phyloP scores from a whole-genome alignment of 53 echinoderm and acorn worm genomes.

The Arbacia lixula region DNA sequence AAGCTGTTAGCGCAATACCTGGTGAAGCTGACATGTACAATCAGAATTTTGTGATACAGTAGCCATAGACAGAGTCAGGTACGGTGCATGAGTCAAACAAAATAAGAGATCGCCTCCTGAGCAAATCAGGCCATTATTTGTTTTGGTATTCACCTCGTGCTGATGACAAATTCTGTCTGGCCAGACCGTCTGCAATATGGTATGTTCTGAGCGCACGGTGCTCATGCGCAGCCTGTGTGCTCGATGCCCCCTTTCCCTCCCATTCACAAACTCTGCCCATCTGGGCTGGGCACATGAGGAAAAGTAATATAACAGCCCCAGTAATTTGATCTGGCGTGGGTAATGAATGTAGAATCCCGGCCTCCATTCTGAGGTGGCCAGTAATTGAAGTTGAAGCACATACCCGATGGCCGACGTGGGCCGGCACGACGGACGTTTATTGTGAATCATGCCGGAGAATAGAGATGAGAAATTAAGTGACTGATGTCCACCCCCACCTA shows the following conservation, averaged over 20 bases:
- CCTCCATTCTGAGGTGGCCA: conserved; percentile 9
- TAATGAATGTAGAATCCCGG: conserved; percentile 45
- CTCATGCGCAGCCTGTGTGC: neutral
- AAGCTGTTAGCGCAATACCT: too few species aligned
- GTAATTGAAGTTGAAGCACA: conserved; percentile 49
- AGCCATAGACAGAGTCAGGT: too few species aligned
- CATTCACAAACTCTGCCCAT: neutral
- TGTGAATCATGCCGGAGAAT: conserved; percentile 43
- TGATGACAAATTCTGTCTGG: conserved; percentile 14
- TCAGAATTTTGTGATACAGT: too few species aligned
- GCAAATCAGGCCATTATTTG: too few species aligned
- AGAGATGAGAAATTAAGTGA: conserved; percentile 40
- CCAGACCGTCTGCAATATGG: neutral
- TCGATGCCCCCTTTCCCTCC: conserved; percentile 4
- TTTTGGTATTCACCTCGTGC: too few species aligned
- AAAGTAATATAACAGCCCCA: conserved; percentile 30
- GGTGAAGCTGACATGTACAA: too few species aligned
- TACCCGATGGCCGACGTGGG: conserved; percentile 28
- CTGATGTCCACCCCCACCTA: conserved; percentile 22
- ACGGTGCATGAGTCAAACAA: too few species aligned
- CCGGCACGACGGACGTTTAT: too few species aligned
- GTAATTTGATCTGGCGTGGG: conserved; percentile 51
- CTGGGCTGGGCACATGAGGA: neutral
- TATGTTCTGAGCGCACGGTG: neutral
- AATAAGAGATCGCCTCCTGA: too few species aligned